Percentiles rank a stretch among this genome's conserved stretches.
These are phyloP conservation scores for Morone saxatilis DNA, from an alignment of 2,113 vertebrate genomes.

Conservation along the genomic window DNA sequence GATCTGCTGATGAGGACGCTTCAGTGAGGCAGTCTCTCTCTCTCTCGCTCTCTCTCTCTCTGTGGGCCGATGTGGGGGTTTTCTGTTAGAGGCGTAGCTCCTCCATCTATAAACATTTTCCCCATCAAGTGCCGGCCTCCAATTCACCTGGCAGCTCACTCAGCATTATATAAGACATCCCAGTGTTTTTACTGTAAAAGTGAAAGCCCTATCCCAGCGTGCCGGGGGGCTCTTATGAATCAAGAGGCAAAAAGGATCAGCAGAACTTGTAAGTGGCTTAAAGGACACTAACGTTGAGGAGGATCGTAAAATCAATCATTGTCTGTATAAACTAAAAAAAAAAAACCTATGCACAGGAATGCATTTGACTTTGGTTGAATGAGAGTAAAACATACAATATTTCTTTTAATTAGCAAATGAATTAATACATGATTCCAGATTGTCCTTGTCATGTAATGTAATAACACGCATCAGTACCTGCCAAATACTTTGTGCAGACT, in stretches of 20 bases:
- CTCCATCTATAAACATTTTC: constrained; percentile 61
- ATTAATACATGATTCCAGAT: constrained; percentile 49
- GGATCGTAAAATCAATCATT: neutral
- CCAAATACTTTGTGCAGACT: constrained; percentile 59
- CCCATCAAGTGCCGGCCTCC: constrained; percentile 60
- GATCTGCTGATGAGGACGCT: constrained; percentile 68
- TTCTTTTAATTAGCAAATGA: constrained; percentile 52
- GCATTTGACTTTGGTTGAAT: constrained; percentile 10
- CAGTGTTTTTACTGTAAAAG: constrained; percentile 66
- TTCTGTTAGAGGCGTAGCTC: constrained; percentile 54
- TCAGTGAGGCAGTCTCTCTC: neutral
- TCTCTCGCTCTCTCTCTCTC: constrained; percentile 13
- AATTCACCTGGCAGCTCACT: constrained; percentile 78
- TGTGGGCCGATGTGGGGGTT: constrained; percentile 29
- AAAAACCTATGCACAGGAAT: neutral
- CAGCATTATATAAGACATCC: constrained; percentile 75
- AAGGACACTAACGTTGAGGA: neutral
- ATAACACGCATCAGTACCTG: constrained; percentile 70
- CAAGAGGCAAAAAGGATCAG: constrained; percentile 2
- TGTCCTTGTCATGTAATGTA: constrained; percentile 57
- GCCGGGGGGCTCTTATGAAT: constrained; percentile 5
- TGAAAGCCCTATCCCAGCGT: constrained; percentile 38
- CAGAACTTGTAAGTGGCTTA: constrained; percentile 5
- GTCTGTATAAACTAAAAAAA: neutral
- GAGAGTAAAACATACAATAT: neutral